A percentile compares a stretch with the other conserved stretches of the same genome.
Evolutionary conservation across 2,888 invertebrate genomes (phyloP).

Genomic region (Gandaritis pyraliata): DNA sequence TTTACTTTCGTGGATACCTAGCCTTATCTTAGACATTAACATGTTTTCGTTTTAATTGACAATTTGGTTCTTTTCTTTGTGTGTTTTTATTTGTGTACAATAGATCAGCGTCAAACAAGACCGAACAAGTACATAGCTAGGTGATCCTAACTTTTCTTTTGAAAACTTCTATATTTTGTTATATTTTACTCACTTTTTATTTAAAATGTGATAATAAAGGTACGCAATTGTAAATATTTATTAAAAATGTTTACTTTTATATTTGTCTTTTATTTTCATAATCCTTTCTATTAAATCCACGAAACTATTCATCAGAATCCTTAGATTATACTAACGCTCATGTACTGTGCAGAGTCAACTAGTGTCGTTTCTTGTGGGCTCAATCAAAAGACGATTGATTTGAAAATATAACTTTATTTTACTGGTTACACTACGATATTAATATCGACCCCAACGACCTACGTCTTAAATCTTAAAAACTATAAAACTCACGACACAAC

Average conservation of each 20-base stretch:
- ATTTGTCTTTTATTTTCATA: conserved; percentile 45
- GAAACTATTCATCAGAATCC: no score
- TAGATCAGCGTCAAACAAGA: conserved; percentile 13
- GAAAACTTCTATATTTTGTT: conserved; percentile 69
- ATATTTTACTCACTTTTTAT: conserved; percentile 70
- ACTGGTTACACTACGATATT: background rate
- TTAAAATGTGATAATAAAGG: conserved; percentile 72
- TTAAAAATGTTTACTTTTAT: conserved; percentile 77
- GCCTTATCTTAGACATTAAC: conserved; percentile 8
- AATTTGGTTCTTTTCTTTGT: conserved; percentile 16
- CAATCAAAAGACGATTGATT: background rate
- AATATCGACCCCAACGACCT: background rate
- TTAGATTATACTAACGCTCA: no score
- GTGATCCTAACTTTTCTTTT: conserved; percentile 53
- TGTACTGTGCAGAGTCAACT: no score
- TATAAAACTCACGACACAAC: no score
- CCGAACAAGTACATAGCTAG: conserved; percentile 51
- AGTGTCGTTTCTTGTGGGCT: background rate
- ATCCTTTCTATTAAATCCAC: background rate
- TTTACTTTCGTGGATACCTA: background rate
- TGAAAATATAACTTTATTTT: background rate
- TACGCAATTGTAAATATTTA: conserved; percentile 79
- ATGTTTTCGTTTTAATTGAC: conserved; percentile 15
- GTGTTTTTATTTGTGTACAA: conserved; percentile 19
- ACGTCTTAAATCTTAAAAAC: background rate